phyloP scores from a whole-genome alignment of 2,888 invertebrate species.

The Cecidostiba fungosa region DNA sequence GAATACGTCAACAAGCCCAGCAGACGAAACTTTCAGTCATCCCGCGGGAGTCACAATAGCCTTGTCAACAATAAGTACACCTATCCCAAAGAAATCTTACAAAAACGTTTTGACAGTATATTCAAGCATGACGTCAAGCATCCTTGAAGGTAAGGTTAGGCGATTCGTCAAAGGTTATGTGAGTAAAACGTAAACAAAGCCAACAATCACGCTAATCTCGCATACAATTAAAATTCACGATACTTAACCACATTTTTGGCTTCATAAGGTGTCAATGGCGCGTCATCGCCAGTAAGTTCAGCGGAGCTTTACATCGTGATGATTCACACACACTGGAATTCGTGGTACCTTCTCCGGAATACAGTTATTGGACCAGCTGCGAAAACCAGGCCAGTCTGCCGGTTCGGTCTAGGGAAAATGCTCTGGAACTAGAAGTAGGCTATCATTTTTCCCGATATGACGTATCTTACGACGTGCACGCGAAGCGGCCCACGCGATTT shows the following conservation, averaged over 20 bases:
- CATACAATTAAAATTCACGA: not conserved
- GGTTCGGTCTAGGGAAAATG: conserved; percentile 22
- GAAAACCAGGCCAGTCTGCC: conserved; percentile 38
- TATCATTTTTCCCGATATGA: conserved; percentile 18
- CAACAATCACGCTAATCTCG: not conserved
- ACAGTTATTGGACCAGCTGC: not conserved
- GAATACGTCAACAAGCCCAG: not conserved
- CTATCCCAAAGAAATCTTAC: not conserved
- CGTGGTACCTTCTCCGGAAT: not conserved
- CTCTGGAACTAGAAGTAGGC: conserved; percentile 23
- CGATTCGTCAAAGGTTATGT: conserved; percentile 18
- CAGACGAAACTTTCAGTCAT: conserved; percentile 11
- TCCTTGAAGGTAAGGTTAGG: conserved; percentile 43
- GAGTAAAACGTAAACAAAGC: conserved; percentile 51
- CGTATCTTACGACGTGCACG: not conserved
- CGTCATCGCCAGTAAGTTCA: not conserved
- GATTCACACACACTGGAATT: conserved; percentile 21
- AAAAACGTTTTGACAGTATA: conserved; percentile 19
- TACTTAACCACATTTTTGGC: conserved; percentile 56
- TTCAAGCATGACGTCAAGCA: conserved; percentile 19
- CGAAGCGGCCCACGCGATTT: not conserved
- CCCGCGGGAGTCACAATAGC: not conserved
- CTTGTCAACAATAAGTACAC: not conserved
- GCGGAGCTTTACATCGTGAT: not conserved
- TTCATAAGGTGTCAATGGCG: conserved; percentile 4